Evolutionary conservation across 2,797 vertebrate genomes (phyloP).

Genomic region (Falco berigora): DNA sequence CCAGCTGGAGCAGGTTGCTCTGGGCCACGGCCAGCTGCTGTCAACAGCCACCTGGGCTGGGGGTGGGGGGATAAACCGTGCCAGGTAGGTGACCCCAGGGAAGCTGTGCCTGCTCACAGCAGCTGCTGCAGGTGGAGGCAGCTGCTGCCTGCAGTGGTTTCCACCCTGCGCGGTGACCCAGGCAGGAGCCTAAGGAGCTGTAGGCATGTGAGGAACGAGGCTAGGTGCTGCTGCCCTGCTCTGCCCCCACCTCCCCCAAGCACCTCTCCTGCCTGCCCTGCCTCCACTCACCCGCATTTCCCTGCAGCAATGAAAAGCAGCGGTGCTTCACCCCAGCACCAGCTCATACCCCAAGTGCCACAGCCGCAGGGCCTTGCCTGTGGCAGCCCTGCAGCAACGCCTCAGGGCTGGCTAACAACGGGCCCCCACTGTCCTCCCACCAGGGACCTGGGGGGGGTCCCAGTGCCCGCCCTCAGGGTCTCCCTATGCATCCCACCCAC

Average conservation of each 20-base stretch:
- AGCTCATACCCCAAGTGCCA: rapidly evolving
- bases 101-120: neutral
- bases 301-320: neutral
- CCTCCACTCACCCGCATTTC: neutral
- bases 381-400: neutral
- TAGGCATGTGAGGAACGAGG: rapidly evolving
- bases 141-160: neutral
- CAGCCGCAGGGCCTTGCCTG: neutral
- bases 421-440: neutral
- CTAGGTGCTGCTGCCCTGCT: neutral
- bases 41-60: neutral
- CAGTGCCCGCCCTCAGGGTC: neutral
- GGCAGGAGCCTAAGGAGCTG: neutral
- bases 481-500: neutral
- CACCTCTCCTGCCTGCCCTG: neutral
- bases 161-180: neutral
- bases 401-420: rapidly evolving
- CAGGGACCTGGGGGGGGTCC: neutral
- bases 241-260: neutral
- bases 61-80: neutral
- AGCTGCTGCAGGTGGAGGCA: neutral
- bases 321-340: neutral
- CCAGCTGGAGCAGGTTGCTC: neutral
- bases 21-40: rapidly evolving
- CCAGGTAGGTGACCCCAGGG: neutral